phyloP scores from a whole-genome alignment of 2,113 vertebrate species.

The Plectropomus leopardus region DNA sequence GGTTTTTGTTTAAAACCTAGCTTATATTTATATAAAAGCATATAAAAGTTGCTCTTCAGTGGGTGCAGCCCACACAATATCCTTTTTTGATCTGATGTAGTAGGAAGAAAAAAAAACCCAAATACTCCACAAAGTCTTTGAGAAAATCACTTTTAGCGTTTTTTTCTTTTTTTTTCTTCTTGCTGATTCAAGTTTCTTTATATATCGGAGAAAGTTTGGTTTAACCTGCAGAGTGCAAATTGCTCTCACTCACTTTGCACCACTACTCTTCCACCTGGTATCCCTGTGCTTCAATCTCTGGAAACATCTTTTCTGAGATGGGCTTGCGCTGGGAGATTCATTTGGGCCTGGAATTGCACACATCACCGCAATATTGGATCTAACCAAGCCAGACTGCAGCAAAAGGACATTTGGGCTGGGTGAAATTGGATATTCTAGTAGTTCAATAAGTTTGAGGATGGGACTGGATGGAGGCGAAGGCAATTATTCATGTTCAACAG shows the following conservation, averaged over 20 bases:
- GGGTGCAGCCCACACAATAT: conserved; percentile 17
- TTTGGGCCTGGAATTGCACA: conserved; percentile 84
- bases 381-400: conserved; percentile 84
- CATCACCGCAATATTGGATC: conserved; percentile 81
- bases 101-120: background rate
- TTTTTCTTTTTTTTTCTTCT: conserved; percentile 20
- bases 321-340: conserved; percentile 72
- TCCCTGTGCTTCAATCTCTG: conserved; percentile 80
- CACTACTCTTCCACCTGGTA: conserved; percentile 76
- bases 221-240: conserved; percentile 75
- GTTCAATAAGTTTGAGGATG: conserved; percentile 76
- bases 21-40: background rate
- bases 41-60: conserved; percentile 11
- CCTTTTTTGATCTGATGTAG: conserved; percentile 16
- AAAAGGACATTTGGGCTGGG: conserved; percentile 79
- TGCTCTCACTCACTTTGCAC: conserved; percentile 71
- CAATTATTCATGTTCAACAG: conserved; percentile 81
- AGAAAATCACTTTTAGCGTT: conserved; percentile 45
- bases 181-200: conserved; percentile 51
- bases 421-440: conserved; percentile 85
- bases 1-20: conserved; percentile 5
- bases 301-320: conserved; percentile 81
- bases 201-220: conserved; percentile 66
- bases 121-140: conserved; percentile 27
- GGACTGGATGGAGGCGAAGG: conserved; percentile 63